Evolutionary conservation across 2,797 vertebrate genomes (phyloP).

Genomic region (Chanos chanos): DNA sequence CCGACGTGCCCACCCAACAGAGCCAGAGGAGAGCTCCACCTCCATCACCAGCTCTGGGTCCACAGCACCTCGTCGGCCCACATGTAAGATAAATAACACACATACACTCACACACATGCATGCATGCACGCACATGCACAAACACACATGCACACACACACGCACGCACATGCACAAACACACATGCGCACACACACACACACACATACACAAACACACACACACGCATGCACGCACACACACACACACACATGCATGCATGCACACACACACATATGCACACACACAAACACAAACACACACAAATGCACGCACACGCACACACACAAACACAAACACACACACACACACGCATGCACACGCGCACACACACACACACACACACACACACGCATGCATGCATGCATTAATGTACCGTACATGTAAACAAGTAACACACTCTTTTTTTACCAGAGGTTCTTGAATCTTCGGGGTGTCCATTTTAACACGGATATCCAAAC

Average conservation of each 20-base stretch:
- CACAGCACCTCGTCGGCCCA: slow-evolving; percentile 83
- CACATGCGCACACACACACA: too few relatives aligned
- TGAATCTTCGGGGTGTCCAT: too few relatives aligned
- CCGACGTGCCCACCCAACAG: slow-evolving; percentile 71
- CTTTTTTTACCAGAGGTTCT: too few relatives aligned
- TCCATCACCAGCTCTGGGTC: slow-evolving; percentile 79
- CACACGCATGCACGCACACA: background rate
- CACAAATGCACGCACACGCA: too few relatives aligned
- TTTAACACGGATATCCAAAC: too few relatives aligned
- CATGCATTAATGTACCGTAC: too few relatives aligned
- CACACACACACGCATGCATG: slow-evolving; percentile 2
- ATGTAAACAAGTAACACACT: background rate
- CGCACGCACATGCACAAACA: background rate
- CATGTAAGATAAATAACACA: slow-evolving; percentile 76
- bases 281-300: too few relatives aligned
- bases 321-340: too few relatives aligned
- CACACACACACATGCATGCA: background rate
- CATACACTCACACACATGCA: background rate
- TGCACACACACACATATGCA: background rate
- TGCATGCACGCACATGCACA: background rate
- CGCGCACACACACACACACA: background rate
- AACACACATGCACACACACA: background rate
- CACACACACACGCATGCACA: too few relatives aligned
- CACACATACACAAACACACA: too few relatives aligned
- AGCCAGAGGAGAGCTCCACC: slow-evolving; percentile 91